Conservation (phyloP, 2,888 invertebrate species). For the Arctia plantaginis region DNA sequence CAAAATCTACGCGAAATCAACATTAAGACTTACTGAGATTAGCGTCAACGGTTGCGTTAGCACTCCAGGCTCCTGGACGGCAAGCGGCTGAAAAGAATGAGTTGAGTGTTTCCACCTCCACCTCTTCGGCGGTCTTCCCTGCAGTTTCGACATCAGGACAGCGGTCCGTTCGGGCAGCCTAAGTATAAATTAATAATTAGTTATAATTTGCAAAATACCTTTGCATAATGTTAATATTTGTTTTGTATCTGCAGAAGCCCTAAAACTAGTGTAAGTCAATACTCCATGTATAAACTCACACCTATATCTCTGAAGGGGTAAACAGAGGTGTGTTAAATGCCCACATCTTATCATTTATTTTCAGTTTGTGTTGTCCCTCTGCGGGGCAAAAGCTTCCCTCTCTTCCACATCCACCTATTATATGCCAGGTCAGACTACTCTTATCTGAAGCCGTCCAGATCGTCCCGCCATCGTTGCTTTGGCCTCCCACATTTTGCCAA, state of each 20-base stretch:
- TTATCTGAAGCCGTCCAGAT: background rate
- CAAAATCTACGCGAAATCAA: background rate
- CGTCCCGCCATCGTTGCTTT: no score
- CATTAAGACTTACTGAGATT: conserved; percentile 84
- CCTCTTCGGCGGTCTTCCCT: conserved; percentile 81
- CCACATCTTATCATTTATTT: no score
- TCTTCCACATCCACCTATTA: no score
- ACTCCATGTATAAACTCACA: no score
- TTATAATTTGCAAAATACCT: no score
- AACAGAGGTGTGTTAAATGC: no score
- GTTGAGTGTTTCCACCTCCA: conserved; percentile 87
- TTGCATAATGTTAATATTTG: background rate
- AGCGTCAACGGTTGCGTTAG: conserved; percentile 82
- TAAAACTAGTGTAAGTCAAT: no score
- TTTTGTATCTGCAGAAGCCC: no score
- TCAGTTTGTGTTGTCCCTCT: no score
- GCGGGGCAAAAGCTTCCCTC: background rate
- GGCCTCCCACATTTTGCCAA: no score
- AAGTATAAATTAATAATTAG: background rate
- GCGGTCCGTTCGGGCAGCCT: conserved; percentile 74
- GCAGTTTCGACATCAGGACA: conserved; percentile 56
- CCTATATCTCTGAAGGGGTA: no score
- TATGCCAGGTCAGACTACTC: no score
- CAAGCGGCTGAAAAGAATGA: conserved; percentile 90
- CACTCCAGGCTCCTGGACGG: conserved; percentile 90